Conservation (phyloP, 1,140 invertebrate species). For the Leptopilina clavipes region DNA sequence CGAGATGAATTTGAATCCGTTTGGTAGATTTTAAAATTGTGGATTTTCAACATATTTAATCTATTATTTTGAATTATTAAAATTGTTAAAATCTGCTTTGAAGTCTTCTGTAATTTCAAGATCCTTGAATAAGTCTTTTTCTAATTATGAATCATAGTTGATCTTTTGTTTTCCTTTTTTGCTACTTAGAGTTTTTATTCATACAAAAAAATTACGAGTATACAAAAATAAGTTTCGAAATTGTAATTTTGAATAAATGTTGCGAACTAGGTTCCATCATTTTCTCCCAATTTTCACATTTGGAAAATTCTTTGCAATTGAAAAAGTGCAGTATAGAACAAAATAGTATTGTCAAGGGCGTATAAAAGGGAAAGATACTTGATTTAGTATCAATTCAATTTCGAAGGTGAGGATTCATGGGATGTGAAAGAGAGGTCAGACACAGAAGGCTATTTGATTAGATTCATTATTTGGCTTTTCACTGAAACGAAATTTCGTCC, state of each 20-base stretch:
- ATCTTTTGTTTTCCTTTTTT: too few species aligned
- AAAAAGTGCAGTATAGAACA: neutral
- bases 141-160: too few species aligned
- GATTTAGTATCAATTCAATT: conserved; percentile 2
- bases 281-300: neutral
- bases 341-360: neutral
- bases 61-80: too few species aligned
- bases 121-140: too few species aligned
- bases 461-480: neutral
- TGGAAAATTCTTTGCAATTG: neutral
- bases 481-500: neutral
- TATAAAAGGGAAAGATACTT: neutral
- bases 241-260: neutral
- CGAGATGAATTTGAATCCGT: too few species aligned
- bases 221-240: too few species aligned
- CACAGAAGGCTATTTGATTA: neutral
- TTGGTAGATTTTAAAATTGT: too few species aligned
- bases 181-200: too few species aligned
- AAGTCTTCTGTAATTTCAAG: too few species aligned
- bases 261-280: neutral
- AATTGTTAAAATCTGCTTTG: too few species aligned
- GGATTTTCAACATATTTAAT: too few species aligned
- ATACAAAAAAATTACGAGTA: too few species aligned
- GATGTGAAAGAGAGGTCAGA: neutral
- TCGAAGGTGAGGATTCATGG: neutral